phyloP scores from a whole-genome alignment of 2,888 invertebrate species.

The Xestia rhomboidea region DNA sequence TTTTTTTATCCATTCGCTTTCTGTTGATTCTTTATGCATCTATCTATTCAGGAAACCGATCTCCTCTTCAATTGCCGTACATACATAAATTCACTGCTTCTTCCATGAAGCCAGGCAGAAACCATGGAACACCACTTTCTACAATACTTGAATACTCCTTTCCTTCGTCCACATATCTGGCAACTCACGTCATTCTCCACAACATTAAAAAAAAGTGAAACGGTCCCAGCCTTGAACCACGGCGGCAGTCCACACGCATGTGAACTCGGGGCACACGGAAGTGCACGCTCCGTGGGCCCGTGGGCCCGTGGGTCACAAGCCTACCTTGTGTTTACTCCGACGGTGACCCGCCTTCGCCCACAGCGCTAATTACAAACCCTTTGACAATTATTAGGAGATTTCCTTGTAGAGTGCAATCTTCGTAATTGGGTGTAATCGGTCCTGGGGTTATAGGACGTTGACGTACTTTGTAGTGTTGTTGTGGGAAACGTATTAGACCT shows the following conservation, averaged over 20 bases:
- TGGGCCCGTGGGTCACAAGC: constrained; percentile 38
- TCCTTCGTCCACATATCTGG: neutral
- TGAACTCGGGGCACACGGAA: constrained; percentile 76
- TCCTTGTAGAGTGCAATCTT: constrained; percentile 35
- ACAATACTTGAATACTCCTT: neutral
- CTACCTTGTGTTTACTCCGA: constrained; percentile 55
- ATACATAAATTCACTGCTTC: neutral
- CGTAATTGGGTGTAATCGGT: constrained; percentile 57
- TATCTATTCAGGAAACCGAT: no score
- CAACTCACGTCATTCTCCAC: neutral
- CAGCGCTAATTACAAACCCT: constrained; percentile 58
- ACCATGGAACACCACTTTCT: neutral
- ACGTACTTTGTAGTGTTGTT: constrained; percentile 11
- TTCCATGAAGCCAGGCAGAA: neutral
- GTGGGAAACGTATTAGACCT: neutral
- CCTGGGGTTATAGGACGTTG: constrained; percentile 17
- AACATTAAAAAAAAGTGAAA: constrained; percentile 55
- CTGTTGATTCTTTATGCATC: no score
- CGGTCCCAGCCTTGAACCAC: constrained; percentile 59
- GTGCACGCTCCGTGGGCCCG: constrained; percentile 64
- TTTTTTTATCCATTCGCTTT: no score
- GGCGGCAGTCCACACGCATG: constrained; percentile 61
- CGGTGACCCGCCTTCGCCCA: constrained; percentile 41
- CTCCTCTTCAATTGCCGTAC: no score
- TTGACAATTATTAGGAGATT: constrained; percentile 65